These are phyloP conservation scores for Eupithecia subumbrata DNA, from an alignment of 2,888 invertebrate genomes.

Conservation along the genomic window DNA sequence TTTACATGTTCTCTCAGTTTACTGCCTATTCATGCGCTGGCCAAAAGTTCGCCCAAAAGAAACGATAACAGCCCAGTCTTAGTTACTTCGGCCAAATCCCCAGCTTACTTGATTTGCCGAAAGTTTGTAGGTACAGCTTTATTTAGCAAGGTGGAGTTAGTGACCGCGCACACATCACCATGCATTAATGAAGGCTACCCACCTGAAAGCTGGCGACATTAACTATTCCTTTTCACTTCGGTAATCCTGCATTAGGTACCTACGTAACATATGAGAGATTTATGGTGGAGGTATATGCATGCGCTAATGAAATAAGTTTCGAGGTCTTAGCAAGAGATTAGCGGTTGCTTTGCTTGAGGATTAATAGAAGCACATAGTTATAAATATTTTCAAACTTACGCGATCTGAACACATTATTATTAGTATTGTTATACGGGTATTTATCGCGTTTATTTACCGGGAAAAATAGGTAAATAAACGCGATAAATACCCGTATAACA, in stretches of 20 bases:
- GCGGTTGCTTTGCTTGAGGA: conserved; percentile 10
- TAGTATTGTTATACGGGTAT: too few species aligned
- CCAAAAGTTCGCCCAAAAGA: neutral
- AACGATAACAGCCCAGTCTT: conserved; percentile 1
- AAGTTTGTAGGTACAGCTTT: neutral
- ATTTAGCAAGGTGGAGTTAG: neutral
- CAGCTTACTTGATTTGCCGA: neutral
- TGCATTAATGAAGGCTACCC: conserved; percentile 36
- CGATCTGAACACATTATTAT: too few species aligned
- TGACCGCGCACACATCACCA: conserved; percentile 5
- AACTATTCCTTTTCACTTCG: conserved; percentile 38
- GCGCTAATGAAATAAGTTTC: conserved; percentile 25
- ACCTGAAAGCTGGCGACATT: conserved; percentile 40
- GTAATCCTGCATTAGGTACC: conserved; percentile 26
- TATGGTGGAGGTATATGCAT: conserved; percentile 7
- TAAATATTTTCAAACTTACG: too few species aligned
- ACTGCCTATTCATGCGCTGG: neutral
- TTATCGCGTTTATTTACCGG: too few species aligned
- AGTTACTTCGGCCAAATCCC: neutral
- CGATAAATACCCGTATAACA: too few species aligned
- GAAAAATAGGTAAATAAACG: too few species aligned
- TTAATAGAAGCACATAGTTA: conserved; percentile 2
- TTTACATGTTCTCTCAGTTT: neutral
- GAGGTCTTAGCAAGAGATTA: conserved; percentile 7
- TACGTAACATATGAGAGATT: conserved; percentile 29